phyloP scores from a whole-genome alignment of 1,140 invertebrate genomes.

The Zaprionus ghesquierei region DNA sequence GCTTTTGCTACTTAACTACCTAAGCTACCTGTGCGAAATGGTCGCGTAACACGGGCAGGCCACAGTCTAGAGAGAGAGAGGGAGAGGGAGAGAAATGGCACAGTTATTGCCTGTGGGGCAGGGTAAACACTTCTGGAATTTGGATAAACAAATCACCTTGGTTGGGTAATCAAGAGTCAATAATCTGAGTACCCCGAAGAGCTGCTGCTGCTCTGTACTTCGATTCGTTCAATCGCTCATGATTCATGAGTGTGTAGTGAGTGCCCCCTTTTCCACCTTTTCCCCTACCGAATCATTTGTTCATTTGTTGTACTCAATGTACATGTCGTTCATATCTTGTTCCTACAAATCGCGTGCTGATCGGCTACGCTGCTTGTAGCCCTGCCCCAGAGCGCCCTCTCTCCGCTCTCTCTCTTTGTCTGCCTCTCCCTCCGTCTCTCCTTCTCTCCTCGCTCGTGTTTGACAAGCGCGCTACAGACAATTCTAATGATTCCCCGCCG shows the following conservation, averaged over 20 bases:
- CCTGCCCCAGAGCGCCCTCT: constrained; percentile 1
- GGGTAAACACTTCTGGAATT: constrained; percentile 30
- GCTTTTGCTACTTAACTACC: constrained; percentile 13
- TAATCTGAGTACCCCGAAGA: constrained; percentile 33
- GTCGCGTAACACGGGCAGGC: constrained; percentile 64
- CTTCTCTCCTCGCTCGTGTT: constrained; percentile 46
- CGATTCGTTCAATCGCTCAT: constrained; percentile 63
- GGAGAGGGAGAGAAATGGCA: constrained; percentile 50
- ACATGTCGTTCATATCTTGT: constrained; percentile 79
- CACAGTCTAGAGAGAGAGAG: not conserved
- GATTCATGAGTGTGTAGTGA: constrained; percentile 64
- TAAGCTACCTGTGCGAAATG: constrained; percentile 4
- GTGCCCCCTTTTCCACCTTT: not conserved
- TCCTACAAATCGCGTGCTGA: constrained; percentile 79
- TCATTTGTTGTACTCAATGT: constrained; percentile 68
- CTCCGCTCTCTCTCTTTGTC: constrained; percentile 18
- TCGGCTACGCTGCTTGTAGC: constrained; percentile 30
- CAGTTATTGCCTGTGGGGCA: constrained; percentile 49
- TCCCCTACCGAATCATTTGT: constrained; percentile 37
- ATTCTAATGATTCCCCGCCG: constrained; percentile 77
- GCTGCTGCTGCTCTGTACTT: constrained; percentile 38
- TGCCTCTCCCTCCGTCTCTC: not conserved
- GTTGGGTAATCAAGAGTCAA: constrained; percentile 70
- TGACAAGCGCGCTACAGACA: constrained; percentile 75
- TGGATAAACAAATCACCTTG: constrained; percentile 57